Evolutionary conservation across 2,888 invertebrate genomes (phyloP).

Genomic region (Dugesia japonica): DNA sequence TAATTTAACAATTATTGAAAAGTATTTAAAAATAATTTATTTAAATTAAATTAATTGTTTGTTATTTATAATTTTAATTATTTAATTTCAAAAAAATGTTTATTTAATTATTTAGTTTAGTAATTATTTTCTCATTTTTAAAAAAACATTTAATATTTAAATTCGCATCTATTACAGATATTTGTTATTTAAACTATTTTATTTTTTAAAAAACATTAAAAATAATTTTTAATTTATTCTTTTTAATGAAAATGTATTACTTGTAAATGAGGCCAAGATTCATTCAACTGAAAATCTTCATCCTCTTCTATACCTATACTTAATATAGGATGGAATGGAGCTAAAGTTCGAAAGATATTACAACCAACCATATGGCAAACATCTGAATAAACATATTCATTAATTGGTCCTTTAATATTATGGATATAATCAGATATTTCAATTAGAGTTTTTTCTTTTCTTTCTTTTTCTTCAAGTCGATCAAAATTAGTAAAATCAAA

Average conservation of each 20-base stretch:
- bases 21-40: no score
- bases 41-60: no score
- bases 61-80: no score
- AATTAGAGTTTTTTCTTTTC: not conserved
- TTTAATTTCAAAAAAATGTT: no score
- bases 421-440: constrained; percentile 8
- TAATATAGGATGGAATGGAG: not conserved
- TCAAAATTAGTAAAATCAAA: not conserved
- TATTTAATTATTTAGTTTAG: no score
- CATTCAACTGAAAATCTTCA: not conserved
- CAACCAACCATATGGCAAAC: not conserved
- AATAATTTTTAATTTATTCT: no score
- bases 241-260: not conserved
- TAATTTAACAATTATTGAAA: no score
- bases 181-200: no score
- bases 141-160: no score
- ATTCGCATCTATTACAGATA: no score
- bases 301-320: not conserved
- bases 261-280: constrained; percentile 20
- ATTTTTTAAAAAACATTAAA: no score
- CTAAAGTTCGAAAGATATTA: constrained; percentile 12
- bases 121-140: no score
- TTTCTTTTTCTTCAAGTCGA: not conserved
- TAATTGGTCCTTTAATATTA: not conserved
- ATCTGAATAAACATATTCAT: not conserved